phyloP scores from a whole-genome alignment of 2,797 vertebrate genomes.

The Crypturellus tataupa region DNA sequence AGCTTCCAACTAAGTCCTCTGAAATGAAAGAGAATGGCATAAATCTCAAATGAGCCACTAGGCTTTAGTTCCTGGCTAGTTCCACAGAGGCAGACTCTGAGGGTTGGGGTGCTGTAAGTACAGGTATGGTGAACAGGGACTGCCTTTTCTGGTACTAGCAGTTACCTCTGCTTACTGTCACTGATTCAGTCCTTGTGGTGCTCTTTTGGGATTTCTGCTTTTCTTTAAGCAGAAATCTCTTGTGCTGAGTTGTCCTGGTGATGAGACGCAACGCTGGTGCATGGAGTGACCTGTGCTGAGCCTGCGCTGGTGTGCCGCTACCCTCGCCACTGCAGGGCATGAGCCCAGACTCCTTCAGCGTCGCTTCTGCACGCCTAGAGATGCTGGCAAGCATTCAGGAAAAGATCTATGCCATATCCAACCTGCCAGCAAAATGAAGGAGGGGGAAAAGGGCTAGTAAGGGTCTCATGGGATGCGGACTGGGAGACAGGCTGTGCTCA shows the following conservation, averaged over 20 bases:
- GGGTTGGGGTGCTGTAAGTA: neutral
- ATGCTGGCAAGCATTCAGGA: neutral
- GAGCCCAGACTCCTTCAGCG: neutral
- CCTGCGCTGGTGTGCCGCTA: rapidly evolving
- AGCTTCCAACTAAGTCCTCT: neutral
- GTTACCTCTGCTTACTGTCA: neutral
- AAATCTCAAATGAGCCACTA: neutral
- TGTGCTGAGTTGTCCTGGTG: no score
- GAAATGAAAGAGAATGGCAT: neutral
- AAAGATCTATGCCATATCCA: neutral
- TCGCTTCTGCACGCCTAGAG: neutral
- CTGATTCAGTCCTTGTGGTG: neutral
- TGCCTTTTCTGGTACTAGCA: neutral
- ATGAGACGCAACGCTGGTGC: neutral
- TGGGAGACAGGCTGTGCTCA: rapidly evolving
- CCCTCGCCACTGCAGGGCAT: rapidly evolving
- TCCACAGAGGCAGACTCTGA: neutral
- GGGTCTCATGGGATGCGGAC: neutral
- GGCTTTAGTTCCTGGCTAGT: neutral
- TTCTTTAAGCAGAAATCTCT: neutral
- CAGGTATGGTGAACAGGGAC: neutral
- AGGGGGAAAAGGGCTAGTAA: neutral
- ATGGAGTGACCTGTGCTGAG: rapidly evolving
- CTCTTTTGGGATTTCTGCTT: no score
- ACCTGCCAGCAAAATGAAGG: neutral